Evolutionary conservation across 2,888 invertebrate species (phyloP).

Genomic region (Ochropleura leucogaster): DNA sequence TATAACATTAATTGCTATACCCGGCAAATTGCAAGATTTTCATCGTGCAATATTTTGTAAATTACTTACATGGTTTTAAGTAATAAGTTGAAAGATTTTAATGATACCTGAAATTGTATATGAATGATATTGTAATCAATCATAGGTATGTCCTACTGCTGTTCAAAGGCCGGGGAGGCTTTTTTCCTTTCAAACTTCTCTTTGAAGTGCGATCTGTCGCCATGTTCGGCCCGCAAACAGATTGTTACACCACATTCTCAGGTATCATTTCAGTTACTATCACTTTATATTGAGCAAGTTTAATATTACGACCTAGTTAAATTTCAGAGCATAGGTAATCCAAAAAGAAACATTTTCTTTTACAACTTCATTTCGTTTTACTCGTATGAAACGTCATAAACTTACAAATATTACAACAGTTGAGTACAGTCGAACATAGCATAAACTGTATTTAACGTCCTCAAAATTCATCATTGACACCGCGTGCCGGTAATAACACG

Average conservation of each 20-base stretch:
- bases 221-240: no score
- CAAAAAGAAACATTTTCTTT: not conserved
- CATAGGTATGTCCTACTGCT: no score
- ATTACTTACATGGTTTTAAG: slow-evolving; percentile 28
- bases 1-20: slow-evolving; percentile 48
- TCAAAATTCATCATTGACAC: slow-evolving; percentile 59
- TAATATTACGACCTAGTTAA: not conserved
- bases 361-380: not conserved
- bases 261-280: no score
- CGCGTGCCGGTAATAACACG: slow-evolving; percentile 53
- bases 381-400: slow-evolving; percentile 13
- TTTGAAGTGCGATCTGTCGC: no score
- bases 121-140: no score
- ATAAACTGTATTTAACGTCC: slow-evolving; percentile 43
- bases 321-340: not conserved
- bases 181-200: no score
- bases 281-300: not conserved
- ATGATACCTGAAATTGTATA: slow-evolving; percentile 7
- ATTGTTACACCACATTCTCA: no score
- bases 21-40: slow-evolving; percentile 17
- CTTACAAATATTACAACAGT: slow-evolving; percentile 30
- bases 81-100: slow-evolving; percentile 5
- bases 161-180: no score
- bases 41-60: slow-evolving; percentile 35
- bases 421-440: slow-evolving; percentile 24